A percentile compares a stretch with the other conserved stretches of the same genome.
Conservation (phyloP, 2,797 vertebrate genomes). For the Ctenochaetus hawaiiensis region DNA sequence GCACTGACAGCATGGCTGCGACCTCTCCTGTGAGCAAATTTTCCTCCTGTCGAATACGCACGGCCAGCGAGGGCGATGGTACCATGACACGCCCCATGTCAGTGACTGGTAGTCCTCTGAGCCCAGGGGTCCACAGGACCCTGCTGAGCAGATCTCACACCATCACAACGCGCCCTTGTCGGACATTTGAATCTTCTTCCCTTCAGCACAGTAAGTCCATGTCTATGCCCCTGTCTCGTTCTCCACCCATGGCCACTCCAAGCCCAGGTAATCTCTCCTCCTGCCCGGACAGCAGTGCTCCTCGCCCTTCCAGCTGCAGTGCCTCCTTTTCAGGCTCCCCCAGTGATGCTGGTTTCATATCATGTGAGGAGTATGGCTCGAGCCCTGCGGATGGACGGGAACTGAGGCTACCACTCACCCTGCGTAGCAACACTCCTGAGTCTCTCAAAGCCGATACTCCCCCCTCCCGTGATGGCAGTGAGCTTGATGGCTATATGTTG, state of each 20-base stretch:
- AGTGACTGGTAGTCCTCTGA: conserved; percentile 90
- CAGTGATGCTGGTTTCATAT: conserved; percentile 94
- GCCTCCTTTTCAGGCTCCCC: conserved; percentile 94
- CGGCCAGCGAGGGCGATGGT: conserved; percentile 95
- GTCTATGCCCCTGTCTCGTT: conserved; percentile 93
- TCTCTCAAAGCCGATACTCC: conserved; percentile 91
- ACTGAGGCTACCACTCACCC: conserved; percentile 84
- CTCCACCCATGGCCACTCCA: conserved; percentile 86
- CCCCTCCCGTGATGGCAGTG: conserved; percentile 87
- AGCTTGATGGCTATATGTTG: conserved; percentile 92
- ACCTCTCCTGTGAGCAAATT: conserved; percentile 87
- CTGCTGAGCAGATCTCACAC: conserved; percentile 93
- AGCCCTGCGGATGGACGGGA: conserved; percentile 89
- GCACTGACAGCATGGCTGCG: conserved; percentile 92
- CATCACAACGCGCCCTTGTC: conserved; percentile 80
- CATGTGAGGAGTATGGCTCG: conserved; percentile 94
- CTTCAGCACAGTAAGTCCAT: conserved; percentile 94
- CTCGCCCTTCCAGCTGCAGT: conserved; percentile 92
- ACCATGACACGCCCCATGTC: conserved; percentile 88
- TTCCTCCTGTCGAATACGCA: conserved; percentile 90
- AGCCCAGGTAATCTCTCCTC: conserved; percentile 90
- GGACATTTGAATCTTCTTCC: conserved; percentile 83
- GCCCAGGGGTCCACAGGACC: conserved; percentile 89
- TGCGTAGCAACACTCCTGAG: conserved; percentile 92
- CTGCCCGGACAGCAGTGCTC: conserved; percentile 86